Evolutionary conservation across 2,797 vertebrate genomes (phyloP).

Genomic region (Carapus acus): DNA sequence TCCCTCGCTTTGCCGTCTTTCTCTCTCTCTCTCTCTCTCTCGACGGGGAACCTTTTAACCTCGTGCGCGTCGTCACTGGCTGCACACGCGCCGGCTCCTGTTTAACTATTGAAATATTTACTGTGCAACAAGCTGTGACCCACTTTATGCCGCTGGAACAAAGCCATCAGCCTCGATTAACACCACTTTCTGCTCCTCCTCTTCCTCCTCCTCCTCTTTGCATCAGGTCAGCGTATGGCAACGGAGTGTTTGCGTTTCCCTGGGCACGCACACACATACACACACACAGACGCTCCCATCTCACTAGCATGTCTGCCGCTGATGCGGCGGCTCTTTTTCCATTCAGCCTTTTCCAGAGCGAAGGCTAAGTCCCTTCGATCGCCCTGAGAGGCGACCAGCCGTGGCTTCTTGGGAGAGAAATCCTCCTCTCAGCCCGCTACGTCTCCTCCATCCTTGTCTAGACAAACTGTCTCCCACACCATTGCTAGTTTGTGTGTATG

Average conservation of each 20-base stretch:
- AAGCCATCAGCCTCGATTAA: neutral
- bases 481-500: no score
- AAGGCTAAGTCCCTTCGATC: constrained; percentile 25
- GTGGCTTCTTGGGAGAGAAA: constrained; percentile 4
- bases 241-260: neutral
- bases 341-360: constrained; percentile 23
- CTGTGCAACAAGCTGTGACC: neutral
- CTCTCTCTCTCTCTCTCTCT: constrained; percentile 5
- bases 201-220: neutral
- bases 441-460: constrained; percentile 2
- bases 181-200: neutral
- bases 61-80: constrained; percentile 4
- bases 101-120: constrained; percentile 32
- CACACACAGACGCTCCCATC: no score
- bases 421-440: constrained; percentile 7
- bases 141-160: constrained; percentile 9
- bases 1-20: no score
- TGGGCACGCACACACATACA: no score
- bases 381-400: constrained; percentile 1
- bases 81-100: constrained; percentile 6
- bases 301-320: constrained; percentile 10
- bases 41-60: constrained; percentile 3
- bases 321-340: constrained; percentile 13
- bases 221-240: neutral
- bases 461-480: no score